A percentile compares a stretch with the other conserved stretches of the same genome.
These are phyloP conservation scores for Meloidogyne exigua DNA, from an alignment of 1,140 invertebrate genomes.

Conservation along the genomic window DNA sequence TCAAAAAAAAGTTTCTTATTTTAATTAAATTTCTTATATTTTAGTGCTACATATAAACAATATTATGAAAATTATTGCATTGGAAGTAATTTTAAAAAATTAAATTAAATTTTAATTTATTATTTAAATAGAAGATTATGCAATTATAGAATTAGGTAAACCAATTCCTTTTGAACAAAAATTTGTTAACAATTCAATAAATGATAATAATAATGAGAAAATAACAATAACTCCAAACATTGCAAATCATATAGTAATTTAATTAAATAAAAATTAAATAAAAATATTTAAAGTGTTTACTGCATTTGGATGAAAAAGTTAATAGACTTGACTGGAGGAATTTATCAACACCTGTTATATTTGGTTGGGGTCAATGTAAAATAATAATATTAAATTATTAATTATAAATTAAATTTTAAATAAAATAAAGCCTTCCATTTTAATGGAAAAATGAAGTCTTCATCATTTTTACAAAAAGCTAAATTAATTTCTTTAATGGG, in stretches of 20 bases:
- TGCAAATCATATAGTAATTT: not conserved
- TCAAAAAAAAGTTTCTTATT: too few species aligned
- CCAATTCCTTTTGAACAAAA: not conserved
- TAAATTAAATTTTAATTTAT: not conserved
- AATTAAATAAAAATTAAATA: not conserved
- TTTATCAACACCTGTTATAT: not conserved
- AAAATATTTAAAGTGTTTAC: not conserved
- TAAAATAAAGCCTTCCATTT: not conserved
- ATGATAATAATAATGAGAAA: not conserved
- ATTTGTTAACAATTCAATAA: not conserved
- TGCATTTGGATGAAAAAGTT: slow-evolving; percentile 1
- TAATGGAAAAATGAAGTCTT: not conserved
- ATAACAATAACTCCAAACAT: not conserved
- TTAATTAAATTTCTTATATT: too few species aligned
- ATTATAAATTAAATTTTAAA: too few species aligned
- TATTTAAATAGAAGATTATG: not conserved
- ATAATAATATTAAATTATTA: not conserved
- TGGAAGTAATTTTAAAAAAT: not conserved
- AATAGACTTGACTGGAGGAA: not conserved
- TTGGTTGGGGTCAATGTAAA: not conserved
- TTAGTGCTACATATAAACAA: not conserved
- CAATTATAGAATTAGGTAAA: not conserved
- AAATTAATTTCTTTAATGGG: not conserved
- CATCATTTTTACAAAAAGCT: slow-evolving; percentile 4
- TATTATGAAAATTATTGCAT: not conserved